Percentiles rank a stretch among this genome's conserved stretches.
These are phyloP conservation scores for Lottia scabra DNA, from an alignment of 2,888 invertebrate species.

Conservation along the genomic window DNA sequence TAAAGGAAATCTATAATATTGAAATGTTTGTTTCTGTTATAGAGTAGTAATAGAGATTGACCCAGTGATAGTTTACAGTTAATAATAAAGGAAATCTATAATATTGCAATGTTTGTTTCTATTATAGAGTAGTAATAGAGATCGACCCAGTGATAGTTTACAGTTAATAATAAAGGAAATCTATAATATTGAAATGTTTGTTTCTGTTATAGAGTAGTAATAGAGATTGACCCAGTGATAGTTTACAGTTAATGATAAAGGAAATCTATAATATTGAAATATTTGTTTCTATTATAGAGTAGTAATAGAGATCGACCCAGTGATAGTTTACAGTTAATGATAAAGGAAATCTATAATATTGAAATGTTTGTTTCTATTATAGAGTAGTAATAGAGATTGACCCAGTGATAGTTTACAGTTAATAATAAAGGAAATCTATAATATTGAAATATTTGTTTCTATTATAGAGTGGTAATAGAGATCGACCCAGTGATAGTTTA, in stretches of 20 bases:
- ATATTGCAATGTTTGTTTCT: neutral
- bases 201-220: constrained; percentile 64
- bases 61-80: constrained; percentile 70
- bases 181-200: too few relatives aligned
- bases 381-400: constrained; percentile 69
- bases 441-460: neutral
- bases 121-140: constrained; percentile 67
- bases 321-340: constrained; percentile 70
- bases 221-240: constrained; percentile 68
- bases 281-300: constrained; percentile 55
- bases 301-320: constrained; percentile 68
- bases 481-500: constrained; percentile 69
- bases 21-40: constrained; percentile 24
- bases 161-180: constrained; percentile 67
- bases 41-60: constrained; percentile 69
- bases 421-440: constrained; percentile 45
- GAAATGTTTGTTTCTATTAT: constrained; percentile 24
- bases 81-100: constrained; percentile 45
- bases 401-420: constrained; percentile 70
- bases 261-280: too few relatives aligned
- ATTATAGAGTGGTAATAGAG: constrained; percentile 67
- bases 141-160: constrained; percentile 69
- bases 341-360: too few relatives aligned
- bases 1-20: too few relatives aligned
- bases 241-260: constrained; percentile 70